Conservation (phyloP, 1,140 invertebrate species). For the Phthorimaea operculella region DNA sequence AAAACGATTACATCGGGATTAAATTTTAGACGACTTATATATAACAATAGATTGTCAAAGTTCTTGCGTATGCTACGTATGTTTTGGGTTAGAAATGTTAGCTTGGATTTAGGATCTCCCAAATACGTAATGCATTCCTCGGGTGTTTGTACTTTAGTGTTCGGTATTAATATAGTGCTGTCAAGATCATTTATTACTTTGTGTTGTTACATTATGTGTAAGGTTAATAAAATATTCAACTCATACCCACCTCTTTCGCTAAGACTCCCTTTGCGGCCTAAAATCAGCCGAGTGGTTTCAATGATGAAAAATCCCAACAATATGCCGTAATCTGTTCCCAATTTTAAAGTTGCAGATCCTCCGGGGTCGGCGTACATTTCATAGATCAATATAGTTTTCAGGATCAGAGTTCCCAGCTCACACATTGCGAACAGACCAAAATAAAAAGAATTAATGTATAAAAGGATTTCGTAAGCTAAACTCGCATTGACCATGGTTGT, state of each 20-base stretch:
- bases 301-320: slow-evolving; percentile 80
- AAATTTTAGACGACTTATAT: too few relatives aligned
- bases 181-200: too few relatives aligned
- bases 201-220: too few relatives aligned
- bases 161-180: too few relatives aligned
- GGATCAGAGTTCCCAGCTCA: slow-evolving; percentile 78
- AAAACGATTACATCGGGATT: too few relatives aligned
- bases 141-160: too few relatives aligned
- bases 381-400: slow-evolving; percentile 74
- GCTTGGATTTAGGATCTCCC: too few relatives aligned
- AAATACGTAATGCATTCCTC: too few relatives aligned
- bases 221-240: too few relatives aligned
- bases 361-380: slow-evolving; percentile 65
- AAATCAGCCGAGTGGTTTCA: slow-evolving; percentile 80
- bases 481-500: slow-evolving; percentile 74
- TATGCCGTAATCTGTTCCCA: slow-evolving; percentile 81
- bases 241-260: slow-evolving; percentile 77
- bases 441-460: slow-evolving; percentile 88
- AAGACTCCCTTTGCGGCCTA: slow-evolving; percentile 88
- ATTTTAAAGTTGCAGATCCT: slow-evolving; percentile 74
- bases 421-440: slow-evolving; percentile 84
- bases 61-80: too few relatives aligned
- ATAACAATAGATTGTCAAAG: too few relatives aligned
- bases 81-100: too few relatives aligned
- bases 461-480: slow-evolving; percentile 81